These are phyloP conservation scores for Halictus quadricinctus DNA, from an alignment of 2,888 invertebrate genomes.

Conservation along the genomic window DNA sequence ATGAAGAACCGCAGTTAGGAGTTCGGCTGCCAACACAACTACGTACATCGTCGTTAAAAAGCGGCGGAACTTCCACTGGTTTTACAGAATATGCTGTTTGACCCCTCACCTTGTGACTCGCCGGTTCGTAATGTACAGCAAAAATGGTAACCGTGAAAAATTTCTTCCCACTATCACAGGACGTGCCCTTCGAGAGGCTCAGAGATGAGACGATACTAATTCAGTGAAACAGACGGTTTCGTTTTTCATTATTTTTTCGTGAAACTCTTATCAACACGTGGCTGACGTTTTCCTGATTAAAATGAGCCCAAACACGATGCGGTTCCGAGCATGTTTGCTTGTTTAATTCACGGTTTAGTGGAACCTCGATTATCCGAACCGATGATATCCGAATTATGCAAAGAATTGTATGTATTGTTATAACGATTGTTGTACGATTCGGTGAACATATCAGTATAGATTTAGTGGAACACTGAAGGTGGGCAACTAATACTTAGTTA, in stretches of 20 bases:
- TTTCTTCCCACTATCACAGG: background rate
- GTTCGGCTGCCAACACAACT: constrained; percentile 20
- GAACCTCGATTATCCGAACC: too few relatives aligned
- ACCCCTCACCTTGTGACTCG: background rate
- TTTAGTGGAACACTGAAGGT: too few relatives aligned
- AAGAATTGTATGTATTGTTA: too few relatives aligned
- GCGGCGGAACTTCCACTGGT: background rate
- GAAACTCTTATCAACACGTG: fast-evolving
- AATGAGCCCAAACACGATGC: background rate
- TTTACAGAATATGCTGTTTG: background rate
- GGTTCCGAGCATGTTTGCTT: background rate
- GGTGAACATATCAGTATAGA: too few relatives aligned
- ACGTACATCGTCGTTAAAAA: background rate
- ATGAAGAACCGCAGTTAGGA: constrained; percentile 47
- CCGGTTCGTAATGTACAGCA: background rate
- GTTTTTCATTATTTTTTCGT: background rate
- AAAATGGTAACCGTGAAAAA: too few relatives aligned
- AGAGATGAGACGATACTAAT: too few relatives aligned
- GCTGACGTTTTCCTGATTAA: background rate
- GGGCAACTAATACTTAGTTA: too few relatives aligned
- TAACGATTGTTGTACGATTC: too few relatives aligned
- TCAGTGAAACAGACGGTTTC: too few relatives aligned
- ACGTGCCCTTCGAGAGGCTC: too few relatives aligned
- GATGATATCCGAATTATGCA: too few relatives aligned
- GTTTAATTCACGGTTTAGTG: too few relatives aligned